Percentiles rank a stretch among this genome's conserved stretches.
These are phyloP conservation scores for Ahaetulla prasina DNA, from an alignment of 2,113 vertebrate genomes.

Conservation along the genomic window DNA sequence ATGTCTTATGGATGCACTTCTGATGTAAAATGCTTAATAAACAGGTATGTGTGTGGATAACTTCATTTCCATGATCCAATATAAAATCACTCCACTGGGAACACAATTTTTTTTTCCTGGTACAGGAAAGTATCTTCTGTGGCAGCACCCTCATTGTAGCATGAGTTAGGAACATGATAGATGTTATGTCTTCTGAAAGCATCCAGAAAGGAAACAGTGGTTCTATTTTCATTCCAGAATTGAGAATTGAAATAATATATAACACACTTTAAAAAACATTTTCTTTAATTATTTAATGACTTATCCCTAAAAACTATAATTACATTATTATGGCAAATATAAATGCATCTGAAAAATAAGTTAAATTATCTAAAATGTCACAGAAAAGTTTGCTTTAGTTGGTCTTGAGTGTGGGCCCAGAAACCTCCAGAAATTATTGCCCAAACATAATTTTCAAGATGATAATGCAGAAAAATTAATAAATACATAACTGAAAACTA, in stretches of 20 bases:
- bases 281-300: neutral
- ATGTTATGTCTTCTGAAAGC: no score
- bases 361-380: neutral
- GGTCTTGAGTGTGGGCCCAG: neutral
- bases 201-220: neutral
- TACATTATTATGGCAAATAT: neutral
- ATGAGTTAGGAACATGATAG: neutral
- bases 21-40: neutral
- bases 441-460: neutral
- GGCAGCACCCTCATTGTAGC: neutral
- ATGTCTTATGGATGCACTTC: neutral
- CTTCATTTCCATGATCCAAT: neutral
- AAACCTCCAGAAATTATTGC: neutral
- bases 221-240: neutral
- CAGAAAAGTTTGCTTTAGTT: neutral
- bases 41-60: neutral
- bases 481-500: neutral
- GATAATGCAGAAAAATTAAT: neutral
- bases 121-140: neutral
- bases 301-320: neutral
- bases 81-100: neutral
- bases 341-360: neutral
- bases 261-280: neutral
- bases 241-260: neutral
- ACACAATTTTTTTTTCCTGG: neutral